These are phyloP conservation scores for Cheilinus undulatus DNA, from an alignment of 2,113 vertebrate genomes.

Conservation along the genomic window DNA sequence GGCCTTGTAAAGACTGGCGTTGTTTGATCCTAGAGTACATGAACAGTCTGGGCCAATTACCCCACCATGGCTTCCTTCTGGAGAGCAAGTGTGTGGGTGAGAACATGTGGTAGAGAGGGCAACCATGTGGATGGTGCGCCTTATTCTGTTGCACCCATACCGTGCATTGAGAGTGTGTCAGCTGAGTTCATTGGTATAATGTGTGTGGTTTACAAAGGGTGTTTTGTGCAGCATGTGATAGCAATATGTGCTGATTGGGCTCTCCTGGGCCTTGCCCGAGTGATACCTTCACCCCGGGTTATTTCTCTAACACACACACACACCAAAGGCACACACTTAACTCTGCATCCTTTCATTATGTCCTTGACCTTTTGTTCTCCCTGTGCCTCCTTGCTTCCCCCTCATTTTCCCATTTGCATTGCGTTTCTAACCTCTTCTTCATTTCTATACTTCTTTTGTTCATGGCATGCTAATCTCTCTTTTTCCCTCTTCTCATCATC, in stretches of 20 bases:
- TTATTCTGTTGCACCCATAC: conserved; percentile 13
- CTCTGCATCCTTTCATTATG: conserved; percentile 7
- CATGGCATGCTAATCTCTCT: background rate
- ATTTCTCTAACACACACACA: conserved; percentile 38
- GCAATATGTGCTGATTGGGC: conserved; percentile 73
- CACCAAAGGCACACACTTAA: conserved; percentile 1
- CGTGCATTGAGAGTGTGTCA: conserved; percentile 26
- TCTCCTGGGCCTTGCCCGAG: conserved; percentile 67
- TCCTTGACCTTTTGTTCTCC: conserved; percentile 39
- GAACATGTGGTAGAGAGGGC: background rate
- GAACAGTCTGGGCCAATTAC: conserved; percentile 70
- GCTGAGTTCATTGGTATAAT: conserved; percentile 3
- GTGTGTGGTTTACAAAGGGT: conserved; percentile 4
- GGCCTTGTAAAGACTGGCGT: conserved; percentile 70
- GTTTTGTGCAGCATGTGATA: conserved; percentile 59
- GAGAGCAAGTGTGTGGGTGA: conserved; percentile 19
- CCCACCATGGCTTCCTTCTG: conserved; percentile 65
- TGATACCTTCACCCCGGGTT: conserved; percentile 57
- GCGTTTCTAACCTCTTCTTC: background rate
- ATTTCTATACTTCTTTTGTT: background rate
- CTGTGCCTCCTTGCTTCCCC: background rate
- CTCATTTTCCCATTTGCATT: background rate
- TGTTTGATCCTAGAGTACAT: conserved; percentile 71
- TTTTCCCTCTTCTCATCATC: background rate
- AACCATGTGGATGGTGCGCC: background rate